phyloP scores from a whole-genome alignment of 2,888 invertebrate species.

The Eupeodes luniger region DNA sequence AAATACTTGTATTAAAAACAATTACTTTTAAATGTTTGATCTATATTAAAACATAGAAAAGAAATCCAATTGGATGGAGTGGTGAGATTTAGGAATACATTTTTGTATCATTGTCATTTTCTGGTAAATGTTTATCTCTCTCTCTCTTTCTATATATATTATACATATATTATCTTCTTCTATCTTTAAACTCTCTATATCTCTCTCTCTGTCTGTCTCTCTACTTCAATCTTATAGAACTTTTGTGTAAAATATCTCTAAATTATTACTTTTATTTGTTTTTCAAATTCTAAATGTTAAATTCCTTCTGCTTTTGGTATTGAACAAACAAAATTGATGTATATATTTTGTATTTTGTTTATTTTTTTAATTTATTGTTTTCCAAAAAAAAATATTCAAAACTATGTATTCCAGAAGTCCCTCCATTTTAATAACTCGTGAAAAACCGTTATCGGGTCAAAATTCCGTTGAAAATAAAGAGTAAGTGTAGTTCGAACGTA shows the following conservation, averaged over 20 bases:
- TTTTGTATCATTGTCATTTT: constrained; percentile 22
- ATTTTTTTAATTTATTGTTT: constrained; percentile 71
- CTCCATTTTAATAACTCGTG: constrained; percentile 79
- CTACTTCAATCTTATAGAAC: constrained; percentile 23
- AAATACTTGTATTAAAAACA: constrained; percentile 38
- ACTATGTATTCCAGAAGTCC: constrained; percentile 80
- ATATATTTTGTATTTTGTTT: constrained; percentile 32
- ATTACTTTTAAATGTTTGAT: not conserved
- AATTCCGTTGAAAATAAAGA: constrained; percentile 82
- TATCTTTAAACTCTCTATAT: constrained; percentile 31
- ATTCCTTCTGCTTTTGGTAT: constrained; percentile 47
- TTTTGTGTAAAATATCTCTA: constrained; percentile 20
- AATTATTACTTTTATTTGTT: not conserved
- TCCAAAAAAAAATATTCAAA: constrained; percentile 76
- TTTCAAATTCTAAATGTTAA: constrained; percentile 2
- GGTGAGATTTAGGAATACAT: constrained; percentile 71
- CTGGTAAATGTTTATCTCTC: constrained; percentile 20
- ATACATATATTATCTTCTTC: not conserved
- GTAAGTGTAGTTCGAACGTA: constrained; percentile 79
- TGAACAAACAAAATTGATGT: constrained; percentile 55
- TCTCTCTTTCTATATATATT: constrained; percentile 37
- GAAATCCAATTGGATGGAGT: constrained; percentile 65
- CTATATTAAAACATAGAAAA: not conserved
- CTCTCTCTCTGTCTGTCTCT: constrained; percentile 40
- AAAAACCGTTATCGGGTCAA: constrained; percentile 81